A percentile compares a stretch with the other conserved stretches of the same genome.
Evolutionary conservation across 2,113 vertebrate species (phyloP).

Genomic region (Plecturocebus donacophilus): DNA sequence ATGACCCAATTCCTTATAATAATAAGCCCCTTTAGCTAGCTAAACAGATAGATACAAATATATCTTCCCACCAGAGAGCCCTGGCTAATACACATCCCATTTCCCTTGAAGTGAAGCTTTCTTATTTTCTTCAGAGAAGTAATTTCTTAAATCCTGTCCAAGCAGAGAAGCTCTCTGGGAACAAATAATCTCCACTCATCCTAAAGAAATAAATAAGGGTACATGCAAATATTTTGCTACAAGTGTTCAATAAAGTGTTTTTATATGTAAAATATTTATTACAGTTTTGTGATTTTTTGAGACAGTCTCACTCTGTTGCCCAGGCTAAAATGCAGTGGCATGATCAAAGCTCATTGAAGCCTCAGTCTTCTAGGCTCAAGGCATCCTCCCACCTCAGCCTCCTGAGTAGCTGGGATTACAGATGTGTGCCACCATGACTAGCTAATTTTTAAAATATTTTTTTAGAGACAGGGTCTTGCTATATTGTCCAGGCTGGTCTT

Average conservation of each 20-base stretch:
- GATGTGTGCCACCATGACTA: no score
- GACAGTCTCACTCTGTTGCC: no score
- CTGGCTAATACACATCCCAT: background rate
- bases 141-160: background rate
- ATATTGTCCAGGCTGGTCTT: no score
- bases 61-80: background rate
- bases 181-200: background rate
- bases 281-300: no score
- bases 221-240: background rate
- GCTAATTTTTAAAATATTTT: no score
- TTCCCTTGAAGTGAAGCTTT: background rate
- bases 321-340: no score
- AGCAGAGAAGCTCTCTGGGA: background rate
- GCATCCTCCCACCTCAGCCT: no score
- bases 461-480: no score
- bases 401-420: no score
- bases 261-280: background rate
- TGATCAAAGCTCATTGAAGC: no score
- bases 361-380: no score
- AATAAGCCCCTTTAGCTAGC: background rate
- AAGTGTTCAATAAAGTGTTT: background rate
- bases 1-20: background rate
- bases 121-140: background rate
- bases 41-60: background rate
- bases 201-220: background rate